Evolutionary conservation across 2,113 vertebrate genomes (phyloP), one percentile per base, ranked within the genome.

Genomic region (Gavia stellata): DNA sequence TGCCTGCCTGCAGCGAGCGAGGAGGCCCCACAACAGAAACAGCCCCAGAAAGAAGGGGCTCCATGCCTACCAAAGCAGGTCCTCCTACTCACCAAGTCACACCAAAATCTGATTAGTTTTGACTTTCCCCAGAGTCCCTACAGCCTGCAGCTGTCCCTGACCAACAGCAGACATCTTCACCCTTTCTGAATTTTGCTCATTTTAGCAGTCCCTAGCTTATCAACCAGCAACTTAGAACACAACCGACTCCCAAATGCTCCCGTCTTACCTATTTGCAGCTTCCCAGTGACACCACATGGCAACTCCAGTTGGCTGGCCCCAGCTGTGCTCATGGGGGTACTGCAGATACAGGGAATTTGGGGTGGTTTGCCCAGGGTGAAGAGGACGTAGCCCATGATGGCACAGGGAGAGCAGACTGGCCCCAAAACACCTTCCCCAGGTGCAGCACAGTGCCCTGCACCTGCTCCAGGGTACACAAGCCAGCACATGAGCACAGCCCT

Each of bases 341-440:
- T 50, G 12, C 28, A 49, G 53, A 44, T 9, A 19, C 0, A 0
- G 12, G 42, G 26, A 78, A 44, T 28, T 63, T 1, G 0, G 19
- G 58, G 19, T 36, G 14, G 9, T 44, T n/a, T 45, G 24, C 20
- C 38, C 56, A 55, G 28, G 7, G 9, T 71, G 12, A 66, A 65
- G 58, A 77, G 12, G 28, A 40, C 0, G 0, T 55, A 28, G 61
- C 17, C n/a, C 52, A 16, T 9, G 9, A 23, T 14, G 33, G 47
- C 36, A 62, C 14, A 72, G 24, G 40, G 40, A 66, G 15, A 55
- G 24, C 18, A 81, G 40, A 47, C 6, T 0, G 0, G 5, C 14
- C 9, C 20, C 42, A 14, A 56, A 86, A 36, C 31, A 6, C 18
- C 45, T 29, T 45, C 10, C 47, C 34, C 21, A 14, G 18, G 7